phyloP scores from a whole-genome alignment of 1,140 invertebrate species.

The Drosophila lowei region DNA sequence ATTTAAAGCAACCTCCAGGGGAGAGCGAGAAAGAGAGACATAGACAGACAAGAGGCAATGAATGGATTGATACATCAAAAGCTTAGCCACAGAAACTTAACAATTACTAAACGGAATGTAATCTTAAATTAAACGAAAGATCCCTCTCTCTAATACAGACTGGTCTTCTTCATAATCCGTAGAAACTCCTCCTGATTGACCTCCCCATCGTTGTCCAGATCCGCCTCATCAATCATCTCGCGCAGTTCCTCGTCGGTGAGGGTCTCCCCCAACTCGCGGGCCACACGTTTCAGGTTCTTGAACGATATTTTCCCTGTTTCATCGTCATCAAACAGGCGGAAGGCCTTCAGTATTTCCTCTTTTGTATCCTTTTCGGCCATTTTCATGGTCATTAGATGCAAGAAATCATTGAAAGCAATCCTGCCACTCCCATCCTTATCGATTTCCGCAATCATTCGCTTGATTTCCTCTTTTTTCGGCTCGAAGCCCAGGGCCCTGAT shows the following conservation, averaged over 20 bases:
- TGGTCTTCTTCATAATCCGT: slow-evolving; percentile 98
- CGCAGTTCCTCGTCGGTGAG: slow-evolving; percentile 97
- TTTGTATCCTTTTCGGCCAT: slow-evolving; percentile 98
- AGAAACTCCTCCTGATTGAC: slow-evolving; percentile 98
- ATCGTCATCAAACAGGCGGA: slow-evolving; percentile 97
- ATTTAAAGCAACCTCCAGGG: slow-evolving; percentile 11
- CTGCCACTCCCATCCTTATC: slow-evolving; percentile 94
- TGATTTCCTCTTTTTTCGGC: slow-evolving; percentile 98
- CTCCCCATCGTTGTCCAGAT: slow-evolving; percentile 97
- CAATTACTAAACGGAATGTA: no score
- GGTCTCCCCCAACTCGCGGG: slow-evolving; percentile 96
- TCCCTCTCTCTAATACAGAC: slow-evolving; percentile 89
- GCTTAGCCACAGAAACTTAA: no score
- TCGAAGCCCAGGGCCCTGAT: slow-evolving; percentile 97
- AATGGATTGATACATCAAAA: no score
- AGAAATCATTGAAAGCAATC: slow-evolving; percentile 95
- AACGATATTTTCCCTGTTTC: slow-evolving; percentile 97
- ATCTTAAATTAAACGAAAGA: slow-evolving; percentile 26
- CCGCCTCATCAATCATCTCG: slow-evolving; percentile 99
- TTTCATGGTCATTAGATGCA: slow-evolving; percentile 96
- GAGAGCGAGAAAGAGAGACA: no score
- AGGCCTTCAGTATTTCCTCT: slow-evolving; percentile 98
- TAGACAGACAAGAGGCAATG: no score
- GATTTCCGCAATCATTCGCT: slow-evolving; percentile 95
- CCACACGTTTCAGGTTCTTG: slow-evolving; percentile 97